phyloP scores from a whole-genome alignment of 2,888 invertebrate genomes.

The Lacanobia oleracea region DNA sequence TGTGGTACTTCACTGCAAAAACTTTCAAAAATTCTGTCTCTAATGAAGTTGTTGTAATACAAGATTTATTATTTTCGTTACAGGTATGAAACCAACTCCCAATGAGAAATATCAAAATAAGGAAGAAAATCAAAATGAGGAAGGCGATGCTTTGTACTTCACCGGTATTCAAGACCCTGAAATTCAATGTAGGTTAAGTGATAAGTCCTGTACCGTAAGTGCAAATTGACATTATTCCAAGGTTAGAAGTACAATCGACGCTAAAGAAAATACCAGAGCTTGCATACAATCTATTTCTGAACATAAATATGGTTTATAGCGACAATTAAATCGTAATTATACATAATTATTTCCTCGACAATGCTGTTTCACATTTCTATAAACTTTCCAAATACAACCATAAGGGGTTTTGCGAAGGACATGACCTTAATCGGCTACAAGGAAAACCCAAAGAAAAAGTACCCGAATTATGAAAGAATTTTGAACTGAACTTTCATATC shows the following conservation, averaged over 20 bases:
- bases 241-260: conserved; percentile 22
- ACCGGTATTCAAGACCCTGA: conserved; percentile 32
- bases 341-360: conserved; percentile 47
- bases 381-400: conserved; percentile 43
- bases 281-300: conserved; percentile 34
- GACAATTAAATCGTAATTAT: conserved; percentile 31
- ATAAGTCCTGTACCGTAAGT: conserved; percentile 50
- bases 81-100: background rate
- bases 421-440: conserved; percentile 20
- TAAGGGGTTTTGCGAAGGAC: conserved; percentile 48
- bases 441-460: conserved; percentile 54
- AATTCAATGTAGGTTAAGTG: conserved; percentile 43
- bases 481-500: conserved; percentile 57
- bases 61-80: background rate
- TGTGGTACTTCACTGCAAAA: background rate
- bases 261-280: conserved; percentile 25
- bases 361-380: conserved; percentile 48
- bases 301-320: conserved; percentile 11
- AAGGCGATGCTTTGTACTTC: background rate
- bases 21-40: background rate
- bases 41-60: background rate
- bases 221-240: conserved; percentile 36
- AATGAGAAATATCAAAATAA: conserved; percentile 1
- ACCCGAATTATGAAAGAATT: conserved; percentile 48
- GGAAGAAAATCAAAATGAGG: conserved; percentile 7